phyloP scores from a whole-genome alignment of 2,113 vertebrate species.

The Strix aluco region DNA sequence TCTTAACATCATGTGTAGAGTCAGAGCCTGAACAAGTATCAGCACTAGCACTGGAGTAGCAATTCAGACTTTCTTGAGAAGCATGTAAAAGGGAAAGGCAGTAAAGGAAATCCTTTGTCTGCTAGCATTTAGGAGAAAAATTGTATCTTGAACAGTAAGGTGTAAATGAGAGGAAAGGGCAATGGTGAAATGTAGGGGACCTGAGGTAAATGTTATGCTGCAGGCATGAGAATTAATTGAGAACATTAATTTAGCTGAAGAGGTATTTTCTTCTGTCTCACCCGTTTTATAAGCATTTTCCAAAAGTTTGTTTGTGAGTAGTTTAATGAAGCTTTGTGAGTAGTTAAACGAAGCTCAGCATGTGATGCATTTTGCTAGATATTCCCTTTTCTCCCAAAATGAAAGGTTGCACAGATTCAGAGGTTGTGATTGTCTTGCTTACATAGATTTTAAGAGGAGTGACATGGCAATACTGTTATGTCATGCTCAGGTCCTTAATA shows the following conservation, averaged over 20 bases:
- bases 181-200: background rate
- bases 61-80: background rate
- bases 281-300: background rate
- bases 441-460: background rate
- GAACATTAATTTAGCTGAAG: background rate
- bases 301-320: background rate
- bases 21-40: background rate
- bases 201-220: background rate
- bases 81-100: background rate
- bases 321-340: background rate
- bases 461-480: background rate
- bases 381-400: background rate
- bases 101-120: background rate
- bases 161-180: background rate
- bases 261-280: background rate
- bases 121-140: background rate
- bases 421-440: background rate
- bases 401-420: background rate
- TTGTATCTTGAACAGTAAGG: background rate
- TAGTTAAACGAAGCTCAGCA: background rate
- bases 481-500: background rate
- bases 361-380: background rate
- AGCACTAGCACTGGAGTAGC: background rate
- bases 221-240: background rate
- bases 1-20: background rate